Evolutionary conservation across 2,888 invertebrate species (phyloP).

Genomic region (Athalia rosae): DNA sequence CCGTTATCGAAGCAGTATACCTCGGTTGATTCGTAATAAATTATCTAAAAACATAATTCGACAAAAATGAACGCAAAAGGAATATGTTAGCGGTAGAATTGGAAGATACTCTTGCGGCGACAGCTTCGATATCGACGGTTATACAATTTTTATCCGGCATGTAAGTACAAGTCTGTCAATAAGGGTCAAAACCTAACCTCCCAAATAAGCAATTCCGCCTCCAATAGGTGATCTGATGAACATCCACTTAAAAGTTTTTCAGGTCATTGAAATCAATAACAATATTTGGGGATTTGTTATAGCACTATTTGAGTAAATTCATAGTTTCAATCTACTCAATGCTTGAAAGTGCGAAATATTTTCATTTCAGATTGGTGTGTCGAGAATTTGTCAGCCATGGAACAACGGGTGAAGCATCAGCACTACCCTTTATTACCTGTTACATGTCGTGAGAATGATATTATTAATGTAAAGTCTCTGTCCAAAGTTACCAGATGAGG

Average conservation of each 20-base stretch:
- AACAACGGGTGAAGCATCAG: constrained; percentile 85
- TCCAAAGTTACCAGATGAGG: not conserved
- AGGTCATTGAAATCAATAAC: too few species aligned
- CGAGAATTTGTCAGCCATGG: constrained; percentile 84
- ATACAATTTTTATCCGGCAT: constrained; percentile 90
- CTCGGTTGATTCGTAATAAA: not conserved
- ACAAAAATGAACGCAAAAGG: constrained; percentile 1
- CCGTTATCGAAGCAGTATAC: not conserved
- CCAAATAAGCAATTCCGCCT: not conserved
- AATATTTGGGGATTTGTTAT: too few species aligned
- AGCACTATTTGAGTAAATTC: too few species aligned
- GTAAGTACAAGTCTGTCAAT: constrained; percentile 77
- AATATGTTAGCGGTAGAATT: constrained; percentile 71
- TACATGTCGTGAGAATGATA: constrained; percentile 81
- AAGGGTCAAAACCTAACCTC: not conserved
- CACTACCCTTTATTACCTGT: constrained; percentile 86
- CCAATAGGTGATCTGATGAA: too few species aligned
- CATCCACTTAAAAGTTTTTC: too few species aligned
- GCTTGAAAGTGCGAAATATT: constrained; percentile 2
- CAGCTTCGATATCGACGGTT: constrained; percentile 86
- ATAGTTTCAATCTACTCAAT: too few species aligned
- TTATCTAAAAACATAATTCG: not conserved
- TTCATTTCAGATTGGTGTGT: constrained; percentile 82
- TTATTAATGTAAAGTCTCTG: not conserved
- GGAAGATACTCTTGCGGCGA: constrained; percentile 74